Base-by-base conservation (phyloP, 2,113 vertebrate genomes). In the Rallus limicola region DNA sequence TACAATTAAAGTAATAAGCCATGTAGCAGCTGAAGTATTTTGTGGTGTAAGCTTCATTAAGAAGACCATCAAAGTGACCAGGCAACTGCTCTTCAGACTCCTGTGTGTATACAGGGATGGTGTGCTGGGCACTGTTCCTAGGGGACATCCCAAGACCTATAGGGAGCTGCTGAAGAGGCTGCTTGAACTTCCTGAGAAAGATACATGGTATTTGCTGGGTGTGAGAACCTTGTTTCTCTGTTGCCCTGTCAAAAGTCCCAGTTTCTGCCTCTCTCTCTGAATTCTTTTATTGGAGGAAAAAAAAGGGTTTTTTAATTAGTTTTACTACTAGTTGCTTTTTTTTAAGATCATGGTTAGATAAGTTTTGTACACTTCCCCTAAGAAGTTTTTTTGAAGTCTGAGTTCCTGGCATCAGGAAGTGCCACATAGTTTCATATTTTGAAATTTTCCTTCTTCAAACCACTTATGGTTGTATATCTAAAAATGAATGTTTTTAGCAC, bases 381-480 rank as follows among this genome's bases (percentile, higher is more conserved):
- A 21, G 81, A 68, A 18, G 24, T 86, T 88, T 91, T 33, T 82
- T 88, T 52, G 60, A 50, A 89, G 53, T 88, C n/a, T 88, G 24
- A 72, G 58, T 88, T 96, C 64, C 53, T 95, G 50, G 48, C 44
- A 69, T 93, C 60, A 82, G 95, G 96, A 97, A 96, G 84, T 96
- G 95, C 96, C 82, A 96, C 89, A 84, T 4, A 5, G 38, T 69
- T 68, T 84, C 19, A 6, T 91, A 50, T 93, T 95, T 83, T 86
- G 90, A 78, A 83, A 53, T 34, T 71, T 74, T 92, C 86, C 88
- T 96, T 94, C 94, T 96, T 94, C n/a, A 5, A 92, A 38, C 71
- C 2, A 29, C 82, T 64, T 96, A 60, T 92, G 80, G 88, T 68
- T 83, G 19, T 77, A 13, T 92, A 46, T 69, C 88, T 93, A 84